Percentiles rank a stretch among this genome's conserved stretches.
These are phyloP conservation scores for Gobius niger DNA, from an alignment of 2,113 vertebrate genomes.

Conservation along the genomic window DNA sequence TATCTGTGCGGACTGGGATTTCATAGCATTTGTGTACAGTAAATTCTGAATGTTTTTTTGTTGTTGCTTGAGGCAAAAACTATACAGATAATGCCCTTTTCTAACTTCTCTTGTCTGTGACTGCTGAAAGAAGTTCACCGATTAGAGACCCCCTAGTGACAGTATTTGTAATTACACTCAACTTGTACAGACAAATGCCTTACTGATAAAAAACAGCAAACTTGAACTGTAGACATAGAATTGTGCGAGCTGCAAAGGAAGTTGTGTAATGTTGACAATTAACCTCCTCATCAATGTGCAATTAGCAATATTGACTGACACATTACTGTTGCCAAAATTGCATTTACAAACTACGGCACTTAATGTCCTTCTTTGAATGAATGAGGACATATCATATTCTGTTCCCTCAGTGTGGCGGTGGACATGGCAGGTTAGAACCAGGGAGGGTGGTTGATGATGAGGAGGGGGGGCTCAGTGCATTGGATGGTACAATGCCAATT, in stretches of 20 bases:
- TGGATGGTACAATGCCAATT: conserved; percentile 74
- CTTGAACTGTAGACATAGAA: too few relatives aligned
- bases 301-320: not conserved
- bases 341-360: not conserved
- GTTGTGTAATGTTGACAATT: too few relatives aligned
- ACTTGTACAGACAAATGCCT: not conserved
- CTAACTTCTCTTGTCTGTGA: not conserved
- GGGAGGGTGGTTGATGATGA: not conserved
- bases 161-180: not conserved
- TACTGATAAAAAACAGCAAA: not conserved
- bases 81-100: not conserved
- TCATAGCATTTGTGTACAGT: not conserved
- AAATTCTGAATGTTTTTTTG: not conserved
- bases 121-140: not conserved
- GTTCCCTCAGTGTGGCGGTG: conserved; percentile 32
- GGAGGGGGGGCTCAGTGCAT: conserved; percentile 33
- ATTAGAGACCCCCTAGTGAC: not conserved
- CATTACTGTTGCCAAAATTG: not conserved
- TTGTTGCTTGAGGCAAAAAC: not conserved
- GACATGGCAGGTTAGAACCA: conserved; percentile 29
- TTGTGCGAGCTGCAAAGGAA: too few relatives aligned
- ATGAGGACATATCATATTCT: conserved; percentile 16
- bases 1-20: too few relatives aligned
- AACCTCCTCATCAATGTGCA: not conserved
- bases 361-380: not conserved